phyloP scores from a whole-genome alignment of 2,888 invertebrate species.

The Orthosia cruda region DNA sequence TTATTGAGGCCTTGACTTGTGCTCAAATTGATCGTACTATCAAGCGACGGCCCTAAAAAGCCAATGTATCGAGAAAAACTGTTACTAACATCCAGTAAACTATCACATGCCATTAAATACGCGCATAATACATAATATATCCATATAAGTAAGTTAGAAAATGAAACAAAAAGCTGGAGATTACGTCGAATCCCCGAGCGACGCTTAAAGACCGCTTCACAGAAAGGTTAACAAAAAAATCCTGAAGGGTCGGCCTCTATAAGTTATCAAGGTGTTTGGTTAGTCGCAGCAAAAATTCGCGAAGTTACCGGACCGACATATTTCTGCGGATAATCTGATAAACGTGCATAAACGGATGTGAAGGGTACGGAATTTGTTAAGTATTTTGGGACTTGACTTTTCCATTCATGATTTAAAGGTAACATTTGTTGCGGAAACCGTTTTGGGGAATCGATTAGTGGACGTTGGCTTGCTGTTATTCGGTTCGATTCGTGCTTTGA shows the following conservation, averaged over 20 bases:
- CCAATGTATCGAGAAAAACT: conserved; percentile 50
- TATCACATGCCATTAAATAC: conserved; percentile 59
- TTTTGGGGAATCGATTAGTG: conserved; percentile 33
- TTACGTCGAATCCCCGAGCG: conserved; percentile 54
- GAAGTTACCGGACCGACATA: conserved; percentile 56
- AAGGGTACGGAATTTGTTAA: conserved; percentile 44
- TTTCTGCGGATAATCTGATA: conserved; percentile 67
- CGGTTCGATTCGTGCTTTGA: conserved; percentile 18
- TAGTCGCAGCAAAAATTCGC: conserved; percentile 62
- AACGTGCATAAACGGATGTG: conserved; percentile 42
- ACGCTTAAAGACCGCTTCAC: conserved; percentile 41
- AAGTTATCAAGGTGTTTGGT: conserved; percentile 68
- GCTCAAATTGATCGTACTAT: conserved; percentile 50
- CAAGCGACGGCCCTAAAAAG: conserved; percentile 50
- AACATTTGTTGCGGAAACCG: conserved; percentile 18
- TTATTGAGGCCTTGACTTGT: conserved; percentile 3
- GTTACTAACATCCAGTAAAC: conserved; percentile 48
- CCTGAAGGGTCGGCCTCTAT: conserved; percentile 58
- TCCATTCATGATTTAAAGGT: conserved; percentile 12
- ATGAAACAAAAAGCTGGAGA: conserved; percentile 63
- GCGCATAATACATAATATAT: conserved; percentile 54
- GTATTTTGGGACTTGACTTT: conserved; percentile 37
- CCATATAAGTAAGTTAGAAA: conserved; percentile 57
- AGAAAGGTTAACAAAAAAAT: conserved; percentile 56
- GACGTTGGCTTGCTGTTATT: conserved; percentile 21